Percentiles rank a stretch among this genome's conserved stretches.
These are phyloP conservation scores for Umimayanthus chanpuru DNA, from an alignment of 92 coral and sea anemone genomes.

Conservation along the genomic window DNA sequence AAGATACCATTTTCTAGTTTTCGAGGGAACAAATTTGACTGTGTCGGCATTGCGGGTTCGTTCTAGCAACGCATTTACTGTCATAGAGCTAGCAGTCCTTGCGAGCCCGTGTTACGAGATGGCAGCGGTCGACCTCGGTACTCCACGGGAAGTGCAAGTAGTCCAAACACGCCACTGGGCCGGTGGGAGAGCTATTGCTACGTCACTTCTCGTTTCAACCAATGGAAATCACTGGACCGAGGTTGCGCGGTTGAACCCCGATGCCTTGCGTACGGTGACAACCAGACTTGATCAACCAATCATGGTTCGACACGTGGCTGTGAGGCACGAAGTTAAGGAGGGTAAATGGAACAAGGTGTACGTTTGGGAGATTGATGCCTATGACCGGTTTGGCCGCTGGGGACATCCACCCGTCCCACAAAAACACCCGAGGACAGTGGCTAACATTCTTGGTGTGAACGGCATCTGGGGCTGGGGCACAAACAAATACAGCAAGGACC, in stretches of 20 bases:
- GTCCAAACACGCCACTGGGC: slow-evolving; percentile 22
- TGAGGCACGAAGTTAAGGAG: slow-evolving; percentile 17
- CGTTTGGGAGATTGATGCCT: slow-evolving; percentile 29
- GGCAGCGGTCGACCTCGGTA: slow-evolving; percentile 35
- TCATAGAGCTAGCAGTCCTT: slow-evolving; percentile 10
- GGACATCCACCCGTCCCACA: slow-evolving; percentile 6
- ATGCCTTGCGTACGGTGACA: background rate
- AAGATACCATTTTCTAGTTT: background rate
- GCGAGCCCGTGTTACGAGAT: slow-evolving; percentile 27
- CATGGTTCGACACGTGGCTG: slow-evolving; percentile 20
- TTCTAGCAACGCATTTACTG: background rate
- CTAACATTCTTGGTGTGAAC: slow-evolving; percentile 20
- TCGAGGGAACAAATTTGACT: background rate
- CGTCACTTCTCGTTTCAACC: slow-evolving; percentile 25
- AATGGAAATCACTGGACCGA: slow-evolving; percentile 26
- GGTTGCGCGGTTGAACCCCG: slow-evolving; percentile 19
- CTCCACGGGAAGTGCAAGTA: slow-evolving; percentile 18
- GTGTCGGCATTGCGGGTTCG: background rate
- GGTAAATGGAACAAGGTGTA: slow-evolving; percentile 25
- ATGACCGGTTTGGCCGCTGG: slow-evolving; percentile 22
- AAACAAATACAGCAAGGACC: slow-evolving; percentile 10
- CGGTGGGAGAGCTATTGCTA: slow-evolving; percentile 3
- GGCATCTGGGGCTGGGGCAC: slow-evolving; percentile 44
- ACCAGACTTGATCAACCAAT: slow-evolving; percentile 15
- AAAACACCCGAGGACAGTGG: background rate